These are phyloP conservation scores for Zaprionus ornatus DNA, from an alignment of 1,140 invertebrate genomes.

Conservation along the genomic window DNA sequence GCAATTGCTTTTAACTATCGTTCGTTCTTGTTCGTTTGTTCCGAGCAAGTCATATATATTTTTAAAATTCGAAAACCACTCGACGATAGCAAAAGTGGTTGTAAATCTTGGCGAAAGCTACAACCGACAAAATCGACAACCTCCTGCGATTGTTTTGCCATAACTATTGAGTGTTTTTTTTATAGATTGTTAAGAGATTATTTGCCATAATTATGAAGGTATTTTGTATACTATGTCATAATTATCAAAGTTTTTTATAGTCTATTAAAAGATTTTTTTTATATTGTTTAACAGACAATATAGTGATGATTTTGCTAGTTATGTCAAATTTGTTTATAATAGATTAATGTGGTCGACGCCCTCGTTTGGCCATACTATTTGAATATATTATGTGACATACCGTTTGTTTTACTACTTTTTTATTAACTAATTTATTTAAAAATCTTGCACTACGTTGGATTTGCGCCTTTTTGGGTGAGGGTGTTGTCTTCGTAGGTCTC, in stretches of 20 bases:
- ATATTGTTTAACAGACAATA: not conserved
- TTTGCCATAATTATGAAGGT: too few relatives aligned
- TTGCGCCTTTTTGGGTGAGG: constrained; percentile 76
- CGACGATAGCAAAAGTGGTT: constrained; percentile 28
- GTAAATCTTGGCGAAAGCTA: constrained; percentile 57
- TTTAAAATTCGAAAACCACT: constrained; percentile 54
- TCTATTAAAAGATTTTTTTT: constrained; percentile 8
- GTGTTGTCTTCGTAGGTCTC: constrained; percentile 89
- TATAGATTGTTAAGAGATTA: constrained; percentile 7
- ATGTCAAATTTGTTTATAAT: not conserved
- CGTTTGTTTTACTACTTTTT: not conserved
- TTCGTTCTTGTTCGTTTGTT: constrained; percentile 31
- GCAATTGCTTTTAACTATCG: constrained; percentile 65
- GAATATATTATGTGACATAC: not conserved
- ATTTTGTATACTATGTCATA: not conserved
- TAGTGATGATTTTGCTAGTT: not conserved
- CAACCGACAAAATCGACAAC: not conserved
- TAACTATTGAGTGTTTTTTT: not conserved
- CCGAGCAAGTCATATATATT: constrained; percentile 39
- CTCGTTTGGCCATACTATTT: not conserved
- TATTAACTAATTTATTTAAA: not conserved
- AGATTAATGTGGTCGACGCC: not conserved
- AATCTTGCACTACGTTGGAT: constrained; percentile 51
- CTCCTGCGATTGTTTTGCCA: not conserved
- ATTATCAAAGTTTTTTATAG: not conserved